Evolutionary conservation across 1,140 invertebrate species (phyloP), one percentile per base, ranked within the genome.

Genomic region (Drosophila azteca): DNA sequence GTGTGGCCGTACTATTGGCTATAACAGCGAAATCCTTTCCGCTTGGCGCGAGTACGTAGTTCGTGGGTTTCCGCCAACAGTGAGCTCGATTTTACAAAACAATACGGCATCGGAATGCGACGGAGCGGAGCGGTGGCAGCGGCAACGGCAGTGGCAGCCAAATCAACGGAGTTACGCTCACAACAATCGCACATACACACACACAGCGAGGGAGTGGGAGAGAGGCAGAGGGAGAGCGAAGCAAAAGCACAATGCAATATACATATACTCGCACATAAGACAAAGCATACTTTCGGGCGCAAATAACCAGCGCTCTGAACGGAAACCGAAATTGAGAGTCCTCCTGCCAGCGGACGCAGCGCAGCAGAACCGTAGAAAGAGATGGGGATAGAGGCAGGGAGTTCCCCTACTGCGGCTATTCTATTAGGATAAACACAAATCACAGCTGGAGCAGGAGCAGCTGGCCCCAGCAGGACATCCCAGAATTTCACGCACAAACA

Each of bases 221-320:
- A 4, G 8, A 39, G 31, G 6, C 13, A 31, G 43, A 20, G 26
- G 6, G 22, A 15, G 11, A 54, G 6, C 50, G 29, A 8, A 39
- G 35, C 35, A 39, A 39, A 39, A 39, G 15, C 39, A 71, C 53
- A 57, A 49, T 59, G 45, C 57, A 59, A 43, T 48, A 44, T 24
- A 39, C 35, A 65, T 35, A 13, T 4, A 8, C 35, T 39, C 35
- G 35, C 5, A 50, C 39, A 58, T 48, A 87, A 87, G 83, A 83
- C 83, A 88, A 88, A 87, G 83, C 83, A 87, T 87, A 87, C 79
- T 87, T 87, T 88, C 35, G 67, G 68, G 79, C 75, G 83, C 83
- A 87, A 87, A 88, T 88, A 87, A 88, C 83, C 80, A 62, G 46
- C 66, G 62, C 67, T 75, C 60, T 63, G 57, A 77, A 68, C 62